Conservation (phyloP, 2,797 vertebrate species). For the Coregonus suidteri region DNA sequence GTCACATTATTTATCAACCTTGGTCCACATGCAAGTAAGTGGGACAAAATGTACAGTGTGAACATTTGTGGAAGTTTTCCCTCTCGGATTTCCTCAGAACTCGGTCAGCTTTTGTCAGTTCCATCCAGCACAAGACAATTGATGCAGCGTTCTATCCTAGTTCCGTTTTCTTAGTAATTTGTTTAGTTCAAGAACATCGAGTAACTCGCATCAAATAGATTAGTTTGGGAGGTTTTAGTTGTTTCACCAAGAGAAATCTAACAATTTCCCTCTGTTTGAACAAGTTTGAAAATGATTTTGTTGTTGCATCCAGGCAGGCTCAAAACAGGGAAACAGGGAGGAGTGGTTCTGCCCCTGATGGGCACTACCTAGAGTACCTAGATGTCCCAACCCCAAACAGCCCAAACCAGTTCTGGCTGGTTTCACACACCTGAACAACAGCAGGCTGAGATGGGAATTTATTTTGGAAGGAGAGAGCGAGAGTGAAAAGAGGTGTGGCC, state of each 20-base stretch:
- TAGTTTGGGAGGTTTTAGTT: not conserved
- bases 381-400: constrained; percentile 50
- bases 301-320: not conserved
- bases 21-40: not conserved
- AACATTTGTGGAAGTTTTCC: too few species aligned
- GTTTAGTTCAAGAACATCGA: too few species aligned
- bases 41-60: too few species aligned
- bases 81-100: too few species aligned
- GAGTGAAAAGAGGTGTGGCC: not conserved
- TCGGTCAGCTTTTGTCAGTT: too few species aligned
- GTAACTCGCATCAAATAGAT: too few species aligned
- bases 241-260: not conserved
- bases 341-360: constrained; percentile 9
- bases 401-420: constrained; percentile 62
- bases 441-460: not conserved
- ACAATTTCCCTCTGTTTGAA: not conserved
- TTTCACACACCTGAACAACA: not conserved
- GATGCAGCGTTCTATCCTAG: not conserved
- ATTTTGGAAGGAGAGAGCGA: not conserved
- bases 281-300: not conserved
- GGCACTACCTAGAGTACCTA: not conserved
- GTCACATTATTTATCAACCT: not conserved
- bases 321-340: not conserved
- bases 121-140: not conserved
- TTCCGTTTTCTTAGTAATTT: too few species aligned